Evolutionary conservation across 1,140 invertebrate species (phyloP).

Genomic region (Coptotermes formosanus): DNA sequence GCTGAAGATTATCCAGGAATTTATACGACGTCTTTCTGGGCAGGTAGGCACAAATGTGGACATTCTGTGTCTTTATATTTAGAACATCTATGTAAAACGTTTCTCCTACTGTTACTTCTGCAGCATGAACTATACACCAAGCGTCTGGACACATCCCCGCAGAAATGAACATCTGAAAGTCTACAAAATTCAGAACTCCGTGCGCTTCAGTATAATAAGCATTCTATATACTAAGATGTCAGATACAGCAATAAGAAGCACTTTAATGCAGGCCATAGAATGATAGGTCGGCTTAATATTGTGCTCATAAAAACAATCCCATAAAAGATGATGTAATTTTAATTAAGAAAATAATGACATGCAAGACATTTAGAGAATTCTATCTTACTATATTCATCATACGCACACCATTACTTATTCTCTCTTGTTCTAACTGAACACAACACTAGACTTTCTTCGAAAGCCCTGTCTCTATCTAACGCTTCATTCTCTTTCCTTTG

Average conservation of each 20-base stretch:
- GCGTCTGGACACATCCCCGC: neutral
- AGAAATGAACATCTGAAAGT: neutral
- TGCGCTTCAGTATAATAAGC: neutral
- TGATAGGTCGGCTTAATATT: neutral
- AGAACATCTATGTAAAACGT: neutral
- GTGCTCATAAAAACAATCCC: neutral
- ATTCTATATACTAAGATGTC: neutral
- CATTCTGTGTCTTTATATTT: neutral
- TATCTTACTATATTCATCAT: neutral
- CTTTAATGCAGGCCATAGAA: neutral
- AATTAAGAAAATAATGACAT: constrained; percentile 16
- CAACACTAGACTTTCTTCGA: neutral
- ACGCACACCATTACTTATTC: neutral
- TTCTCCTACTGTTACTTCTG: neutral
- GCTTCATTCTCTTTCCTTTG: neutral
- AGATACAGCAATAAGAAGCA: neutral
- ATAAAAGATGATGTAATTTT: neutral
- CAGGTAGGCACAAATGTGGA: too few species aligned
- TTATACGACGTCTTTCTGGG: too few species aligned
- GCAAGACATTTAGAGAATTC: neutral
- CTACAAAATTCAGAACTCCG: neutral
- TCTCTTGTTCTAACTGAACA: neutral
- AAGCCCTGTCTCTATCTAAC: neutral
- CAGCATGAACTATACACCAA: neutral
- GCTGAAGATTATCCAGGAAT: too few species aligned